Base-by-base conservation (phyloP, 1,140 invertebrate species). In the Neodiprion fabricii region DNA sequence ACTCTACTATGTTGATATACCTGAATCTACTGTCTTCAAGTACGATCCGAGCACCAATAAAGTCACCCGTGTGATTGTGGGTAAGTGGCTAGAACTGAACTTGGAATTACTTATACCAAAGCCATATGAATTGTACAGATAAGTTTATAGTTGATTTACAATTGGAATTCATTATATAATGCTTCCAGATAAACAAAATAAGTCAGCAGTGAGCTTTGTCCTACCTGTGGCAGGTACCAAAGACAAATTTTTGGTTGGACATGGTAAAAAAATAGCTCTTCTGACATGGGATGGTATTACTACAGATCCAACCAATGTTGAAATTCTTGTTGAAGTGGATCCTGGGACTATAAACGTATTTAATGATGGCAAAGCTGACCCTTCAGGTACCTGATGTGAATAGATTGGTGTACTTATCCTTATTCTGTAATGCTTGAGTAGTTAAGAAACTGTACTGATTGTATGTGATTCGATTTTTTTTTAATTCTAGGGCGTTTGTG, bases 1-100 rank as follows among this genome's bases (percentile, higher is more conserved):
- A 17, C 84, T 93, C 10, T 91, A 90, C 79, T 92, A 89, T 83
- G 91, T 92, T 7, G 92, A 92, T 84, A 91, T 92, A 48, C 86
- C 90, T 69, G 88, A 86, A 71, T 85, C 89, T 70, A 88, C 88
- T 75, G 85, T 92, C 4, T 86, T 90, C 77, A 89, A 90, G 76
- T 91, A 91, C 77, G 87, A 88, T 73, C 87, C 90, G 0, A 76
- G 78, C 1, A 90, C 89, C 3, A 83, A 84, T 8, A 81, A 83
- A 67, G 84, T 88, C 74, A 88, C 86, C n/a, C 49, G 47, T 7
- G 67, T 75, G 1, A 69, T 70, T 14, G 68, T 82, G n/a, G 78
- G 78, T 78, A 50, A 73, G 72, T 72, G 17, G 49, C 12, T 14
- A 17, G 7, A 65, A 21, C 28, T 69, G 0, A 11, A 17, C 21